Conservation (phyloP, 1,140 invertebrate genomes). For the Brachionus calyciflorus region DNA sequence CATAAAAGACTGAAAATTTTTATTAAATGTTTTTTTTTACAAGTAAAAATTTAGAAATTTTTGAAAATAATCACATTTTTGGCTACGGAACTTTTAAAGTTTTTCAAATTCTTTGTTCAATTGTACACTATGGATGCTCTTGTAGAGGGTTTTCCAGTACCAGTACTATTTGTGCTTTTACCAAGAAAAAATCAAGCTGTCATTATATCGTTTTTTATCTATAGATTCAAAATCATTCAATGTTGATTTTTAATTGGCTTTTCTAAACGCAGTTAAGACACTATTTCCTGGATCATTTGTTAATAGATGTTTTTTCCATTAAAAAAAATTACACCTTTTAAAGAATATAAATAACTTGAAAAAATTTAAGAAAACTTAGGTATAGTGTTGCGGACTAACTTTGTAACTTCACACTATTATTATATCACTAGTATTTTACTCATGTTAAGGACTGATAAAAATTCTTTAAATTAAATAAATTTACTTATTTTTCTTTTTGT, state of each 20-base stretch:
- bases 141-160: neutral
- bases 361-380: too few relatives aligned
- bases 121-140: constrained; percentile 21
- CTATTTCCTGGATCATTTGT: neutral
- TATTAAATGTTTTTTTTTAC: neutral
- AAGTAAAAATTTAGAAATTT: constrained; percentile 2
- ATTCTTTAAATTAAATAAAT: too few relatives aligned
- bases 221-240: neutral
- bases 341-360: too few relatives aligned
- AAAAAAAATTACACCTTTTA: neutral
- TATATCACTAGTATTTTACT: too few relatives aligned
- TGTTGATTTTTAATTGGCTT: neutral
- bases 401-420: too few relatives aligned
- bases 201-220: neutral
- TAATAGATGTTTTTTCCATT: neutral
- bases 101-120: constrained; percentile 9
- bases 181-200: neutral
- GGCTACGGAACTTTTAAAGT: constrained; percentile 32
- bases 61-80: constrained; percentile 12
- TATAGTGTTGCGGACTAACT: too few relatives aligned
- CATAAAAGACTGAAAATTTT: neutral
- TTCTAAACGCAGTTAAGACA: neutral
- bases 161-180: constrained; percentile 1
- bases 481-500: too few relatives aligned
- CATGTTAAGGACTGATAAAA: too few relatives aligned